Percentiles rank a stretch among this genome's conserved stretches.
phyloP scores from a whole-genome alignment of 2,113 vertebrate species.

The Petroica traversi region DNA sequence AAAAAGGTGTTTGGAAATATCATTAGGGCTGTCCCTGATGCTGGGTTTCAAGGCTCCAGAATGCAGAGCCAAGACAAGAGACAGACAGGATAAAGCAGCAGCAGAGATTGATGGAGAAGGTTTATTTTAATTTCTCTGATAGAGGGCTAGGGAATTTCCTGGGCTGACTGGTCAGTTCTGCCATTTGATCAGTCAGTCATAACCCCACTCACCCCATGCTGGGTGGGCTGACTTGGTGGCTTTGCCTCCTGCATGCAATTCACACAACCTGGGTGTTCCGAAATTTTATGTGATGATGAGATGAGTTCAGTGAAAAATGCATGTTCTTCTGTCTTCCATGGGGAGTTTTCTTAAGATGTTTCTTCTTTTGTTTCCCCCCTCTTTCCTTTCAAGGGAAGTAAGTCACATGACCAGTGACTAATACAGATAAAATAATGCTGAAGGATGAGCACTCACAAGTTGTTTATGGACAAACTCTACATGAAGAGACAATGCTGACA shows the following conservation, averaged over 20 bases:
- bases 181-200: neutral
- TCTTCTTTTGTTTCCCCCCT: fast-evolving
- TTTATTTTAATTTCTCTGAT: neutral
- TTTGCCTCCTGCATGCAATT: neutral
- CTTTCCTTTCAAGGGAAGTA: neutral
- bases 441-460: neutral
- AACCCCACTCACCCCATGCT: neutral
- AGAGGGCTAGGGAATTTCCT: neutral
- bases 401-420: neutral
- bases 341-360: neutral
- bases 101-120: neutral
- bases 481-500: neutral
- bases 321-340: neutral
- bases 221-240: neutral
- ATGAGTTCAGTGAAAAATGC: neutral
- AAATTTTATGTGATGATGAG: neutral
- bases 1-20: neutral
- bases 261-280: neutral
- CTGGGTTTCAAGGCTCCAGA: neutral
- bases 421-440: neutral
- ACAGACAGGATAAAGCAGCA: neutral
- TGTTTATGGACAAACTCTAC: neutral
- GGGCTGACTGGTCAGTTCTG: neutral
- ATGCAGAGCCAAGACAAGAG: neutral
- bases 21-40: neutral